Evolutionary conservation across 2,797 vertebrate species (phyloP), one percentile per base, ranked within the genome.

Genomic region (Corythornis leucogaster): DNA sequence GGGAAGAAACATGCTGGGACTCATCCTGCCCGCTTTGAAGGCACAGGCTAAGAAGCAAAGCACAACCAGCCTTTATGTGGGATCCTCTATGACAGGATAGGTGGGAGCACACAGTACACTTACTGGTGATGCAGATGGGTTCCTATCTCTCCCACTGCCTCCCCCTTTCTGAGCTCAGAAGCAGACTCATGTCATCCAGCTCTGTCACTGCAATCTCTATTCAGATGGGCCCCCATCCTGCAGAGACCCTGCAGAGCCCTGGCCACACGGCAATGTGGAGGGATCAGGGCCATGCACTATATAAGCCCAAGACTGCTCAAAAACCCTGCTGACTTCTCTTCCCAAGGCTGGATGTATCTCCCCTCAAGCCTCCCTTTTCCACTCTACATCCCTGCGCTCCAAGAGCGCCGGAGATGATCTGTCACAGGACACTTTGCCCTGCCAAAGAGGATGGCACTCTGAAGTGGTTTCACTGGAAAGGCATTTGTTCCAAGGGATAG

Each of bases 361-460:
- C 22, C 35, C 31, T 15, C 18, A 84, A 57, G 53, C 4, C 25
- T 66, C 24, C 66, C 30, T 5, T 22, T 8, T 30, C 71, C 69
- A 66, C 40, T 25, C 55, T 48, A 35, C 0, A 1, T 12, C 46
- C 30, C 42, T 17, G 16, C 0, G 1, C 12, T 30, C 24, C 11
- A 11, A 71, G 7, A 82, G 54, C 42, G 26, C 0, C 0, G 31
- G 31, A 81, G n/a, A 40, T 0, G 0, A 25, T 28, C 46, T 0
- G 0, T 38, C 82, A 53, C 43, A 45, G n/a, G 46, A 30, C 6
- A 22, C 54, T 93, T 14, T 66, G 62, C 61, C 24, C 28, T 71
- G 54, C 33, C 66, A 64, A 74, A 77, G 70, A 57, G 6, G n/a
- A 67, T 7, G 75, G 15, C 6, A 6, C 50, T 69, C 43, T 10